phyloP scores from a whole-genome alignment of 1,140 invertebrate species.

The Steinernema khuongi region DNA sequence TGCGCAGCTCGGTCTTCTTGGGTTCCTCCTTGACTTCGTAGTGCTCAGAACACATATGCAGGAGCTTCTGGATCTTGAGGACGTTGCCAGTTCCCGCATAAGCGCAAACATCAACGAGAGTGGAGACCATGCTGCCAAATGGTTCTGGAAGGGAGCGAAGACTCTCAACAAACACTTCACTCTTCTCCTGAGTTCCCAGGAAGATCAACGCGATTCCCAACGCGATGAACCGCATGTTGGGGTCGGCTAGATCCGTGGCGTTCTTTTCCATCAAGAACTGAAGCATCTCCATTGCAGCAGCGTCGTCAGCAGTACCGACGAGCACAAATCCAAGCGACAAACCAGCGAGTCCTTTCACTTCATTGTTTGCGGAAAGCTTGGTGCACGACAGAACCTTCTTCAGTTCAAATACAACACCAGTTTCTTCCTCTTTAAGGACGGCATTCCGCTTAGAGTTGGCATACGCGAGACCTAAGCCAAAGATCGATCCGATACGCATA shows the following conservation, averaged over 20 bases:
- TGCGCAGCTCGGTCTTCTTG: slow-evolving; percentile 40
- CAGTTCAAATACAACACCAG: slow-evolving; percentile 53
- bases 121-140: slow-evolving; percentile 79
- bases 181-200: slow-evolving; percentile 81
- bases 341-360: slow-evolving; percentile 86
- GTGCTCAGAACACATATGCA: slow-evolving; percentile 97
- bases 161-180: slow-evolving; percentile 84
- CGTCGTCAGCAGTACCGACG: slow-evolving; percentile 88
- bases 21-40: slow-evolving; percentile 68
- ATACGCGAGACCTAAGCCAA: slow-evolving; percentile 88
- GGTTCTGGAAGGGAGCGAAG: slow-evolving; percentile 88
- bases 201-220: slow-evolving; percentile 87
- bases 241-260: slow-evolving; percentile 76
- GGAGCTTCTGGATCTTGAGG: slow-evolving; percentile 87
- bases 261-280: slow-evolving; percentile 78
- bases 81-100: slow-evolving; percentile 99
- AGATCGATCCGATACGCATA: slow-evolving; percentile 85
- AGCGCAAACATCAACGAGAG: slow-evolving; percentile 92
- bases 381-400: slow-evolving; percentile 68
- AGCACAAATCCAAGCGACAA: slow-evolving; percentile 91
- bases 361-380: slow-evolving; percentile 71
- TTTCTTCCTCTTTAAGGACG: slow-evolving; percentile 67
- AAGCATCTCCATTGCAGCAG: slow-evolving; percentile 79
- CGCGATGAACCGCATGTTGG: slow-evolving; percentile 80
- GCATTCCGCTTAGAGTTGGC: slow-evolving; percentile 92